Conservation (phyloP, 2,797 vertebrate species). For the Gallinago nigripennis region DNA sequence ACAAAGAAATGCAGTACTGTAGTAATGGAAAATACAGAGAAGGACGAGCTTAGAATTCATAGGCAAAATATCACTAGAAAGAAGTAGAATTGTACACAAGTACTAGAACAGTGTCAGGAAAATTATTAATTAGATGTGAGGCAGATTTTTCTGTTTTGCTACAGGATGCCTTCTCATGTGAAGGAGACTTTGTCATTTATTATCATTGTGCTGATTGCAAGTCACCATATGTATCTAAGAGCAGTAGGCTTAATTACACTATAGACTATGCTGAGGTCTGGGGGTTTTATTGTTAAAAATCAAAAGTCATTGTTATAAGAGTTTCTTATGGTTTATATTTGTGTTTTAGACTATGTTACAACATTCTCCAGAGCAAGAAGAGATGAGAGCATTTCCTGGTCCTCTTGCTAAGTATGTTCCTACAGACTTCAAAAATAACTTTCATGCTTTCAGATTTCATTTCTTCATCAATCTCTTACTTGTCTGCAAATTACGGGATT, state of each 20-base stretch:
- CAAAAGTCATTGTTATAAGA: not conserved
- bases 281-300: not conserved
- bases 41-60: not conserved
- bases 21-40: not conserved
- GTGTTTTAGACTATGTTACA: constrained; percentile 87
- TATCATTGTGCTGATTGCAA: not conserved
- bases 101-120: not conserved
- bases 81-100: not conserved
- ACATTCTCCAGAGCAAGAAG: constrained; percentile 87
- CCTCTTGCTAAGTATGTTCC: constrained; percentile 90
- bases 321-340: not conserved
- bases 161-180: not conserved
- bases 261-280: not conserved
- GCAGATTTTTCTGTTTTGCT: not conserved
- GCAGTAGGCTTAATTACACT: not conserved
- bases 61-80: not conserved
- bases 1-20: not conserved
- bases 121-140: not conserved
- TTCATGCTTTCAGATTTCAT: not conserved
- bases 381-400: constrained; percentile 90
- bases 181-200: not conserved
- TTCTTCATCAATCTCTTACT: not conserved
- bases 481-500: not conserved
- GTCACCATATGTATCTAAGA: not conserved
- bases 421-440: not conserved